Conservation (phyloP, 2,113 vertebrate species). For the Tachycineta bicolor region DNA sequence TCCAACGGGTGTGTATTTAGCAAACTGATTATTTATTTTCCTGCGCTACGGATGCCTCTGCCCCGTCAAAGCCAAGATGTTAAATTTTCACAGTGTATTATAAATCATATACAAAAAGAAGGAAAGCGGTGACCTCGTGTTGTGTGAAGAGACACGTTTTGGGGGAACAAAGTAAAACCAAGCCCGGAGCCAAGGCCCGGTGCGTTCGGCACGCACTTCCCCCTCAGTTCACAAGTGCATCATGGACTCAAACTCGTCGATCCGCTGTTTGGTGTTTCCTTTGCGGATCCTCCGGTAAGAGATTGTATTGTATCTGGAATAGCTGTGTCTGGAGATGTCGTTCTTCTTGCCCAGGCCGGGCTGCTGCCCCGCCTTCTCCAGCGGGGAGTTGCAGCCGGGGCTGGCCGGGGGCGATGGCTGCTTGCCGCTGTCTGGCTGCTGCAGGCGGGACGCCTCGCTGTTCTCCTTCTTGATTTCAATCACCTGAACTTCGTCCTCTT, state of each 20-base stretch:
- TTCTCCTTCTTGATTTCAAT: slow-evolving; percentile 69
- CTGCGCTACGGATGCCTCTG: not conserved
- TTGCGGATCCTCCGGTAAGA: slow-evolving; percentile 92
- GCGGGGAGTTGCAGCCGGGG: slow-evolving; percentile 57
- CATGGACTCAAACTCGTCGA: slow-evolving; percentile 92
- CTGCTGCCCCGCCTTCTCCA: slow-evolving; percentile 61
- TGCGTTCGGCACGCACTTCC: not conserved
- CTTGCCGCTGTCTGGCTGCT: slow-evolving; percentile 4
- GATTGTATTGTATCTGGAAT: slow-evolving; percentile 88
- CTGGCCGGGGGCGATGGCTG: slow-evolving; percentile 6
- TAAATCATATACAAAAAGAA: slow-evolving; percentile 46
- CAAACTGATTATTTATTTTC: slow-evolving; percentile 48
- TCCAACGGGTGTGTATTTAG: not conserved
- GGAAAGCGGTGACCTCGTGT: not conserved
- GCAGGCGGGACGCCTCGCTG: not conserved
- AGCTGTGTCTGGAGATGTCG: slow-evolving; percentile 81
- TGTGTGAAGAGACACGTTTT: not conserved
- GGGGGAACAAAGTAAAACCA: not conserved
- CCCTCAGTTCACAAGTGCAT: slow-evolving; percentile 80
- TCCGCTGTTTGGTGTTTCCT: slow-evolving; percentile 93
- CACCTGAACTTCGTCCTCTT: slow-evolving; percentile 68
- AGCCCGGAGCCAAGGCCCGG: not conserved
- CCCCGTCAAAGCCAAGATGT: slow-evolving; percentile 16
- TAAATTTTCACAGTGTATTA: slow-evolving; percentile 16
- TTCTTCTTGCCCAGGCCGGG: slow-evolving; percentile 62